A percentile compares a stretch with the other conserved stretches of the same genome.
Conservation (phyloP, 2,797 vertebrate genomes). For the Gila robusta region DNA sequence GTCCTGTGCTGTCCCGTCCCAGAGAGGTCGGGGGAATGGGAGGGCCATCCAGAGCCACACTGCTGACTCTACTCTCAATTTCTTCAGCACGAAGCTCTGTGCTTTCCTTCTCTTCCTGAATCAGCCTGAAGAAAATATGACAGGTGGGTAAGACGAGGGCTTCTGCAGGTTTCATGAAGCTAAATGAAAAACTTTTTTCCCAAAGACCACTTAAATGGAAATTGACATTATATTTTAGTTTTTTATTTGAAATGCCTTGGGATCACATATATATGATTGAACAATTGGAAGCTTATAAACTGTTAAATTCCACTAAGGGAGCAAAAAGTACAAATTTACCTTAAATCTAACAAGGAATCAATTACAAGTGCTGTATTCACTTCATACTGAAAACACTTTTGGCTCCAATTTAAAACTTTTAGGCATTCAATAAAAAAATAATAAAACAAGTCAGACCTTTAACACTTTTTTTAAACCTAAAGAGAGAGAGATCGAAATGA, state of each 20-base stretch:
- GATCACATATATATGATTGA: neutral
- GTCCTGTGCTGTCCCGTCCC: constrained; percentile 78
- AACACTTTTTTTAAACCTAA: too few species aligned
- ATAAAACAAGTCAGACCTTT: too few species aligned
- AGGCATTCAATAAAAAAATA: neutral
- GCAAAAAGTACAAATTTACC: neutral
- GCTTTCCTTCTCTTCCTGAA: constrained; percentile 93
- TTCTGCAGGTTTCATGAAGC: neutral
- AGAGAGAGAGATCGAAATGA: neutral
- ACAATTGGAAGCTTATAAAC: neutral
- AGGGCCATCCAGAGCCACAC: constrained; percentile 82
- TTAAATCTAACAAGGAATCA: neutral
- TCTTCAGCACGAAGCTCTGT: constrained; percentile 89
- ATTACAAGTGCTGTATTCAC: neutral
- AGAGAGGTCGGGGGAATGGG: constrained; percentile 80
- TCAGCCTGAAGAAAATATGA: constrained; percentile 75
- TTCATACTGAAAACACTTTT: neutral
- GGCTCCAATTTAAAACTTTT: neutral
- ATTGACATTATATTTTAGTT: neutral
- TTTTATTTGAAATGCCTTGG: neutral
- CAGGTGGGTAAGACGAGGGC: neutral
- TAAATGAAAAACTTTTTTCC: neutral
- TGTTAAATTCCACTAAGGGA: neutral
- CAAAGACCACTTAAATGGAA: constrained; percentile 1
- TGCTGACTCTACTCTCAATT: constrained; percentile 88